Evolutionary conservation across 2,888 invertebrate genomes (phyloP).

Genomic region (Macrosoma leucophasiata): DNA sequence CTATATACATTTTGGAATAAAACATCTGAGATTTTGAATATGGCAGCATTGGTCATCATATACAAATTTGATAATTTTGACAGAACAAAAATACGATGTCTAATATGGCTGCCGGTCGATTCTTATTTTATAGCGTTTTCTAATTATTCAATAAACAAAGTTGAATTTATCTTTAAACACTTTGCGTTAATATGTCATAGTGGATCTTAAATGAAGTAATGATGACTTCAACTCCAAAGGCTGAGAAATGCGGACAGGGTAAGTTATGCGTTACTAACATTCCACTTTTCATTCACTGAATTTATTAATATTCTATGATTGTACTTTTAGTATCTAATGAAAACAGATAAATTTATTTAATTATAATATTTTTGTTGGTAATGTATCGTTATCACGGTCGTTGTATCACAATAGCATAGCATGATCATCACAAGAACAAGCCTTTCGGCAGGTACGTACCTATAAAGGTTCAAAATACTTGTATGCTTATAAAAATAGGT

Average conservation of each 20-base stretch:
- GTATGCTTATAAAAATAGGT: no score
- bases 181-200: slow-evolving; percentile 59
- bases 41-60: no score
- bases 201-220: slow-evolving; percentile 39
- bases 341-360: slow-evolving; percentile 1
- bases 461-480: no score
- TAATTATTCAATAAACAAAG: slow-evolving; percentile 42
- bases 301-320: slow-evolving; percentile 14
- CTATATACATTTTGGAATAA: no score
- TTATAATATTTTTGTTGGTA: not conserved
- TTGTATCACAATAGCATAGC: no score
- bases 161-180: no score
- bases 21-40: no score
- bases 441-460: no score
- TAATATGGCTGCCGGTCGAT: slow-evolving; percentile 72
- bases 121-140: slow-evolving; percentile 50
- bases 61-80: no score
- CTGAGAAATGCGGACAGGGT: slow-evolving; percentile 70
- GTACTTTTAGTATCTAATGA: slow-evolving; percentile 2
- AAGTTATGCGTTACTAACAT: slow-evolving; percentile 42
- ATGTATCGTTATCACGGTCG: not conserved
- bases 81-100: slow-evolving; percentile 31
- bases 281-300: slow-evolving; percentile 18
- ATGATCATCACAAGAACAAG: no score
- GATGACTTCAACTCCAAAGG: slow-evolving; percentile 72